A percentile compares a stretch with the other conserved stretches of the same genome.
Conservation (phyloP, 2,113 vertebrate genomes). For the Myiozetetes cayanensis region DNA sequence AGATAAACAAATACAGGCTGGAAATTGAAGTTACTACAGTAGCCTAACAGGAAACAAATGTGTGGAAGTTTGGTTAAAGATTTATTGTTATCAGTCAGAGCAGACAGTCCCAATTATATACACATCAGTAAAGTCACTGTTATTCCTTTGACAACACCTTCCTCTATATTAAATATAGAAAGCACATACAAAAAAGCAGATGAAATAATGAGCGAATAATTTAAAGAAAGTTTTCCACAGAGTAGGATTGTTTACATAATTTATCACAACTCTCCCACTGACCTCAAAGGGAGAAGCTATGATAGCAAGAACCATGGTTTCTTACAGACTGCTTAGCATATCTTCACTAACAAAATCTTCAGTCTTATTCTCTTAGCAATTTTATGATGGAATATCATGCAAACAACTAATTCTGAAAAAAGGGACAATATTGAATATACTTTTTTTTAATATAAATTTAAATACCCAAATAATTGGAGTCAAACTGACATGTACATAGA, state of each 20-base stretch:
- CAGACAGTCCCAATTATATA: not conserved
- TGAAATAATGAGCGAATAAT: not conserved
- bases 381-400: not conserved
- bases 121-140: not conserved
- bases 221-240: not conserved
- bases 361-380: not conserved
- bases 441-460: not conserved
- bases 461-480: not conserved
- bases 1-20: not conserved
- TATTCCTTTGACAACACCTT: not conserved
- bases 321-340: not conserved
- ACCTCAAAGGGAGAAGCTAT: not conserved
- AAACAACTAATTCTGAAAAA: not conserved
- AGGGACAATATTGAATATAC: rapidly evolving
- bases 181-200: not conserved
- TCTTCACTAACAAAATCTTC: not conserved
- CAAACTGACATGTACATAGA: not conserved
- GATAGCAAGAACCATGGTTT: not conserved
- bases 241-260: not conserved
- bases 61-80: not conserved
- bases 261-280: not conserved
- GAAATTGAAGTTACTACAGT: not conserved
- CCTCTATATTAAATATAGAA: not conserved
- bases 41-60: not conserved
- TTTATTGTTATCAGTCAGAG: not conserved